Base-by-base conservation (phyloP, 2,888 invertebrate genomes). In the Xestia rhomboidea region DNA sequence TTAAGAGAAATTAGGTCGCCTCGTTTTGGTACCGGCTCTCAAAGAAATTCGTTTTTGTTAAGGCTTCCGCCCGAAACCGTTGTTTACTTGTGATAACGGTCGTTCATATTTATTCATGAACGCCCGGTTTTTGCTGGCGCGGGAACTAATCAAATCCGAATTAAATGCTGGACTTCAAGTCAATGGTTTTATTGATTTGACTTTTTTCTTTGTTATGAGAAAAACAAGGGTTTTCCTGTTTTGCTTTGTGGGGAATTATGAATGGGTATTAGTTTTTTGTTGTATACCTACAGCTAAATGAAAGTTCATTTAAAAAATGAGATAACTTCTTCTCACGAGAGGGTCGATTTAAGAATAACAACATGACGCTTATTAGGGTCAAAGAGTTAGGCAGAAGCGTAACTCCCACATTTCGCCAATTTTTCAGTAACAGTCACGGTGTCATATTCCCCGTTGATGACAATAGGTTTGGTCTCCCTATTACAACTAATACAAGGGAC, bases 1-100 rank as follows among this genome's bases (percentile, higher is more conserved):
- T 93, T 92, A 90, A 89, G 90, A 92, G 91, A 93, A 93, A 93
- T 93, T 91, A 91, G 93, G 91, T 85, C 90, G 85, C 83, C 76
- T 76, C 88, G 68, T 87, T 84, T 84, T 89, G 84, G 87, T 79
- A 80, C 69, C 79, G 75, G 79, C 81, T 82, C 82, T 80, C 82
- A 79, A 77, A 76, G 79, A 79, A 81, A 79, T 77, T 80, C 88
- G 88, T 89, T 92, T 91, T 90, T 89, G 87, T 89, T 85, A 77
- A 79, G 86, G 86, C 85, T 90, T 89, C 85, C 90, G 88, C 76
- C 86, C 76, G 81, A 83, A 83, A 79, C 84, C 85, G 88, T 89
- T 89, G 87, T 89, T 88, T 87, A 84, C 84, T 86, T 85, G 77
- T 84, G 86, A 83, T 81, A 83, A 82, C 79, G 77, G 76, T 72